These are phyloP conservation scores for Dasypus novemcinctus DNA, from an alignment of 2,113 vertebrate genomes.

Conservation along the genomic window DNA sequence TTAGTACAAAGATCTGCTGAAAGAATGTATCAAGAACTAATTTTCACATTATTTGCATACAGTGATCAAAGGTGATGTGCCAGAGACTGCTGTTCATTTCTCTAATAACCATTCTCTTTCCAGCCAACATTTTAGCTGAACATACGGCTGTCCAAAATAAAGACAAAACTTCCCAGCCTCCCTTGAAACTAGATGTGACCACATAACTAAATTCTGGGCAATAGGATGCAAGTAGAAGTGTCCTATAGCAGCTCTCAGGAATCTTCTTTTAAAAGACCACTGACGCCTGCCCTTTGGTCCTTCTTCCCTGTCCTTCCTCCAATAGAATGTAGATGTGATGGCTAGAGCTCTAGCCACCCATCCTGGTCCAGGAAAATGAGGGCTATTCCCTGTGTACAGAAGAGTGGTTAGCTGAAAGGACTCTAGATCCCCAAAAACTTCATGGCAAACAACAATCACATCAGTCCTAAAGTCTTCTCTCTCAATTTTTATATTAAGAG, in stretches of 20 bases:
- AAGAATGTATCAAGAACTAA: not conserved
- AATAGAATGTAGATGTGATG: not conserved
- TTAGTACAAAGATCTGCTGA: not conserved
- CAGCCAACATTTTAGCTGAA: not conserved
- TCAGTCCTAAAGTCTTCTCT: not conserved
- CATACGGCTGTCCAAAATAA: not conserved
- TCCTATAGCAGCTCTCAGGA: not conserved
- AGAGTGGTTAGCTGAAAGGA: not conserved
- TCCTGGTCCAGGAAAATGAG: not conserved
- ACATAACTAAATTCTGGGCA: not conserved
- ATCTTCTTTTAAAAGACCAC: not conserved
- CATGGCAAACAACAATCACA: not conserved
- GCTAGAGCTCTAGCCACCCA: not conserved
- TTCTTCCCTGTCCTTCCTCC: not conserved
- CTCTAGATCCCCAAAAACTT: not conserved
- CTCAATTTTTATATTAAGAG: conserved; percentile 3
- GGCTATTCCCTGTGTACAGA: not conserved
- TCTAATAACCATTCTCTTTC: not conserved
- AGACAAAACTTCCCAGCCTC: not conserved
- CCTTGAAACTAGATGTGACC: not conserved
- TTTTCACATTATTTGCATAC: conserved; percentile 21
- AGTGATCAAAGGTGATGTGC: conserved; percentile 10
- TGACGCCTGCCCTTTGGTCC: not conserved
- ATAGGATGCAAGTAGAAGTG: not conserved
- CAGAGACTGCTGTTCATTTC: not conserved